These are phyloP conservation scores for Anableps anableps DNA, from an alignment of 2,797 vertebrate genomes.

Conservation along the genomic window DNA sequence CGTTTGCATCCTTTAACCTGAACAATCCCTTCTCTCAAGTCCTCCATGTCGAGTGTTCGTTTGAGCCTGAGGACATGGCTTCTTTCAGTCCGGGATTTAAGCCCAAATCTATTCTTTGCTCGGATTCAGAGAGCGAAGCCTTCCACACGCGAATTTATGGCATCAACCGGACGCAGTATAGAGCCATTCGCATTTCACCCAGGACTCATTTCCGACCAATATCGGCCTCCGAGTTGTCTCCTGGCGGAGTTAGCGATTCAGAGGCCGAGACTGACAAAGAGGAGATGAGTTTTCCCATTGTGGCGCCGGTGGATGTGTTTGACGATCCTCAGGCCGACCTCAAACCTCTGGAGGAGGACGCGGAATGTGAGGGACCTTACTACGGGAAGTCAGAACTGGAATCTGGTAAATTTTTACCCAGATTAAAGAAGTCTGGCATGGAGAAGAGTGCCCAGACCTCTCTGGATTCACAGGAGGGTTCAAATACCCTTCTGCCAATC, in stretches of 20 bases:
- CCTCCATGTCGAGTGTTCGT: slow-evolving; percentile 98
- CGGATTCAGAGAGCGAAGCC: slow-evolving; percentile 92
- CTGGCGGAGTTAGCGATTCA: slow-evolving; percentile 93
- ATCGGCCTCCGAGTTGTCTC: slow-evolving; percentile 96
- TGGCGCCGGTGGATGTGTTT: slow-evolving; percentile 88
- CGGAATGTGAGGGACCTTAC: slow-evolving; percentile 96
- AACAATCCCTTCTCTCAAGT: slow-evolving; percentile 98
- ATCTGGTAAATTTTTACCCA: slow-evolving; percentile 97
- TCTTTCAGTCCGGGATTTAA: slow-evolving; percentile 97
- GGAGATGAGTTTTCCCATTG: slow-evolving; percentile 84
- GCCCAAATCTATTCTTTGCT: slow-evolving; percentile 97
- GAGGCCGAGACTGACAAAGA: slow-evolving; percentile 98
- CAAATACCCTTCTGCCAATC: slow-evolving; percentile 82
- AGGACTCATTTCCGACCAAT: slow-evolving; percentile 99
- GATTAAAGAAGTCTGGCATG: slow-evolving; percentile 98
- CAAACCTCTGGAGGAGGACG: slow-evolving; percentile 98
- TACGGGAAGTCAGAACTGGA: slow-evolving; percentile 98
- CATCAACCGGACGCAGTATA: slow-evolving; percentile 94
- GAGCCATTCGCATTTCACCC: slow-evolving; percentile 98
- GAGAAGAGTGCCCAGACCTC: slow-evolving; percentile 99
- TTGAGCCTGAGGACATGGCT: slow-evolving; percentile 97
- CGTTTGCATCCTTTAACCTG: slow-evolving; percentile 96
- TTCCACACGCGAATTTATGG: slow-evolving; percentile 93
- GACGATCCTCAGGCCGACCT: slow-evolving; percentile 98
- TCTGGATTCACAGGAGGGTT: slow-evolving; percentile 97